phyloP scores from a whole-genome alignment of 2,888 invertebrate species.

The Hyppa rectilinea region DNA sequence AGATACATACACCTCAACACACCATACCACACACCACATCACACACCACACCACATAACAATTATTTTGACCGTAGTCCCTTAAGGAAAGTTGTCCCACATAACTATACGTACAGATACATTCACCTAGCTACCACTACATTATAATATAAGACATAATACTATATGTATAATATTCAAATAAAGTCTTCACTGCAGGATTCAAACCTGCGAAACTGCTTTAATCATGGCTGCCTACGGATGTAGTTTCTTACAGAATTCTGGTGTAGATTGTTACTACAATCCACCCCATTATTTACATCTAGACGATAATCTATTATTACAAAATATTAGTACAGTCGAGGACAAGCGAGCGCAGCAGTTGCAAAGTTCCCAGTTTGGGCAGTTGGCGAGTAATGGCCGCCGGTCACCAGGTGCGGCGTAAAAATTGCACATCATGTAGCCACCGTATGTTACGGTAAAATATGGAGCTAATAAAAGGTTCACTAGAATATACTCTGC shows the following conservation, averaged over 20 bases:
- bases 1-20: too few relatives aligned
- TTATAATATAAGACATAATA: not conserved
- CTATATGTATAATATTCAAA: not conserved
- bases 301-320: not conserved
- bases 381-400: slow-evolving; percentile 20
- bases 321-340: slow-evolving; percentile 1
- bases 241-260: not conserved
- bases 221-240: not conserved
- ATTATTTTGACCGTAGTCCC: too few relatives aligned
- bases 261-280: not conserved
- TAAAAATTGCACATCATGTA: slow-evolving; percentile 28
- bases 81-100: too few relatives aligned
- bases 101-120: too few relatives aligned
- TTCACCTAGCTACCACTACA: too few relatives aligned
- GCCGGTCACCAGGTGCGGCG: slow-evolving; percentile 25
- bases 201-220: not conserved
- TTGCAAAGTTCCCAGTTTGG: slow-evolving; percentile 15
- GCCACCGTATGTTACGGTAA: not conserved
- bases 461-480: not conserved
- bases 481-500: not conserved
- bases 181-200: not conserved
- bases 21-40: too few relatives aligned
- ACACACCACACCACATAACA: too few relatives aligned
- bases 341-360: slow-evolving; percentile 32
- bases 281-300: not conserved